Conservation (phyloP, 2,797 vertebrate species). For the Liparis tanakae region DNA sequence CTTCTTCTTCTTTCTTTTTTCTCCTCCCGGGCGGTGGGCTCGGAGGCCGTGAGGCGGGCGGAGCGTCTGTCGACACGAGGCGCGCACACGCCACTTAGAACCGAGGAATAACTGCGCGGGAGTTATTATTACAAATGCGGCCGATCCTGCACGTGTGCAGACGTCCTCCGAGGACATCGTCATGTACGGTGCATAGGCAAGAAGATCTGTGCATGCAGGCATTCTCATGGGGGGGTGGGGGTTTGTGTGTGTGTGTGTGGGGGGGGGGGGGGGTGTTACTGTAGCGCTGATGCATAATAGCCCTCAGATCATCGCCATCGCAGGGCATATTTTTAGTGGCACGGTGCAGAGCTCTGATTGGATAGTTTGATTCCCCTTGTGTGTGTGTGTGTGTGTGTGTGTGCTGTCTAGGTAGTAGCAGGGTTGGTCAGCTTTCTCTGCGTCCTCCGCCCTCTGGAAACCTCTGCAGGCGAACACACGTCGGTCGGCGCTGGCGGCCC, state of each 20-base stretch:
- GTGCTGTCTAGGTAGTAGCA: slow-evolving; percentile 36
- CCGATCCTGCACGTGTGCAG: slow-evolving; percentile 38
- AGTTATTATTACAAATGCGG: slow-evolving; percentile 41
- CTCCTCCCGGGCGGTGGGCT: slow-evolving; percentile 5
- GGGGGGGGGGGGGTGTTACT: not conserved
- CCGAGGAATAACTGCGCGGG: not conserved
- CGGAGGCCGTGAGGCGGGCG: slow-evolving; percentile 19
- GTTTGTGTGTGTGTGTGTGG: too few species aligned
- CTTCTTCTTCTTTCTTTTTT: slow-evolving; percentile 26
- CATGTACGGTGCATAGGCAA: too few species aligned
- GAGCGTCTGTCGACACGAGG: slow-evolving; percentile 4
- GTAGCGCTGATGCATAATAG: slow-evolving; percentile 53
- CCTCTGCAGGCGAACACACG: slow-evolving; percentile 44
- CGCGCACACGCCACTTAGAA: not conserved
- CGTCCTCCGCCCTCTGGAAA: slow-evolving; percentile 41
- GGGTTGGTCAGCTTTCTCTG: slow-evolving; percentile 50
- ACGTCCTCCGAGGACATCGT: too few species aligned
- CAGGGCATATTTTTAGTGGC: slow-evolving; percentile 46
- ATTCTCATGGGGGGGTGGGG: too few species aligned
- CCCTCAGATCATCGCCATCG: slow-evolving; percentile 57
- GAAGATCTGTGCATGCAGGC: too few species aligned
- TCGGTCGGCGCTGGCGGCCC: slow-evolving; percentile 38
- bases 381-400: not conserved
- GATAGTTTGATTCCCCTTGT: slow-evolving; percentile 38
- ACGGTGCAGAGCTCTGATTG: slow-evolving; percentile 55